These are phyloP conservation scores for Netelia melanura DNA, from an alignment of 2,888 invertebrate genomes.

Conservation along the genomic window DNA sequence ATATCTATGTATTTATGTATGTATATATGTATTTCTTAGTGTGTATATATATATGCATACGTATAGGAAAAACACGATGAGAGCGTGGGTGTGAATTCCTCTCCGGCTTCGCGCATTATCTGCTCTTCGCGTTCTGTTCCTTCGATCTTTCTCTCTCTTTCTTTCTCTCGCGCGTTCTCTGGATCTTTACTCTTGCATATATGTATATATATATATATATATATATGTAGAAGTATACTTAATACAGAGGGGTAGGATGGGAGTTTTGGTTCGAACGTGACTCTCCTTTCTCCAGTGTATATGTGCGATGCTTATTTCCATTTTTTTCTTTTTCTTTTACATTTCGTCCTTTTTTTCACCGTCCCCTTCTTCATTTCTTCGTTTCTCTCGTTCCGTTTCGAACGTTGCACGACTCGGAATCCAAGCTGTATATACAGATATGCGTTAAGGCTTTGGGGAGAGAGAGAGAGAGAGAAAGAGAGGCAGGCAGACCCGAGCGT, in stretches of 20 bases:
- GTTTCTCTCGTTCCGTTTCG: slow-evolving; percentile 45
- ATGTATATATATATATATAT: slow-evolving; percentile 39
- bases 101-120: slow-evolving; percentile 80
- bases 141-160: slow-evolving; percentile 50
- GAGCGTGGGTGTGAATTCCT: slow-evolving; percentile 83
- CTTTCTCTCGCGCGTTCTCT: slow-evolving; percentile 52
- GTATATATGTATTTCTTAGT: slow-evolving; percentile 19
- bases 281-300: slow-evolving; percentile 53
- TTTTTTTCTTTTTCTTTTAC: slow-evolving; percentile 43
- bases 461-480: slow-evolving; percentile 31
- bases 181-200: slow-evolving; percentile 25
- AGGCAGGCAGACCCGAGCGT: slow-evolving; percentile 73
- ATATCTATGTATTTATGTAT: background rate
- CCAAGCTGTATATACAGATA: background rate
- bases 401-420: slow-evolving; percentile 26
- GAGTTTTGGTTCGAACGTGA: slow-evolving; percentile 65
- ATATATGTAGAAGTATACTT: slow-evolving; percentile 33
- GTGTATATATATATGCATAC: slow-evolving; percentile 1
- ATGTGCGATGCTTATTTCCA: slow-evolving; percentile 64
- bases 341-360: slow-evolving; percentile 52
- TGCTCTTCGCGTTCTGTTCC: slow-evolving; percentile 72
- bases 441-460: background rate
- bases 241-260: slow-evolving; percentile 33
- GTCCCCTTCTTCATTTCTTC: slow-evolving; percentile 60
- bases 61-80: slow-evolving; percentile 78